Conservation (phyloP, 2,113 vertebrate species). For the Tursiops truncatus region DNA sequence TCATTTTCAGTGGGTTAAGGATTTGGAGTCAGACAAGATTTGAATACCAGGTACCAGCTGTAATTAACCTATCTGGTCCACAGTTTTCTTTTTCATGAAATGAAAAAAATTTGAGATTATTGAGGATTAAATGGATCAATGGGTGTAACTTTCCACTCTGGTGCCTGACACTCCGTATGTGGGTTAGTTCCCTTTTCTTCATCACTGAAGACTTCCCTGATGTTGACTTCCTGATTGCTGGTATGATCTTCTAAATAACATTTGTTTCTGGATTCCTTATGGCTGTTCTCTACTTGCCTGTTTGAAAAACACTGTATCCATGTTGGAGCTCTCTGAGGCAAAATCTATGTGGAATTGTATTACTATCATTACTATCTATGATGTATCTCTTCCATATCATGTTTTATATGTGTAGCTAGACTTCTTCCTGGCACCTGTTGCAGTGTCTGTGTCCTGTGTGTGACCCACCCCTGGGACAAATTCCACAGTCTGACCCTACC, state of each 20-base stretch:
- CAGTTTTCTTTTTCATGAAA: not conserved
- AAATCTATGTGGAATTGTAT: not conserved
- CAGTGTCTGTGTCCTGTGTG: not conserved
- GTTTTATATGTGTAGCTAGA: not conserved
- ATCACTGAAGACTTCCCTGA: not conserved
- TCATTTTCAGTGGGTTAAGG: not conserved
- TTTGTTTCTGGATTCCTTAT: not conserved
- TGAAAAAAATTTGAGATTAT: not conserved
- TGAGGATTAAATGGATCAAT: not conserved
- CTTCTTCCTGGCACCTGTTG: not conserved
- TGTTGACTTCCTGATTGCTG: not conserved
- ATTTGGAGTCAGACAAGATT: constrained; percentile 3
- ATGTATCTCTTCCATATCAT: not conserved
- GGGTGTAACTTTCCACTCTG: not conserved
- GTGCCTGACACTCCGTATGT: not conserved
- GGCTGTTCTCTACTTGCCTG: not conserved
- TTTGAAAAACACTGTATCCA: not conserved
- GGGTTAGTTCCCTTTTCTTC: not conserved
- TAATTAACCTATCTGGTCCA: not conserved
- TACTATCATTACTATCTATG: not conserved
- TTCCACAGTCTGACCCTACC: not conserved
- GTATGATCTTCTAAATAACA: not conserved
- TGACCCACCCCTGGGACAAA: not conserved
- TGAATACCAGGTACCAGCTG: not conserved
- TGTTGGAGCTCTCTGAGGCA: not conserved